A percentile compares a stretch with the other conserved stretches of the same genome.
Evolutionary conservation across 2,113 vertebrate species (phyloP).

Genomic region (Plecotus auritus): DNA sequence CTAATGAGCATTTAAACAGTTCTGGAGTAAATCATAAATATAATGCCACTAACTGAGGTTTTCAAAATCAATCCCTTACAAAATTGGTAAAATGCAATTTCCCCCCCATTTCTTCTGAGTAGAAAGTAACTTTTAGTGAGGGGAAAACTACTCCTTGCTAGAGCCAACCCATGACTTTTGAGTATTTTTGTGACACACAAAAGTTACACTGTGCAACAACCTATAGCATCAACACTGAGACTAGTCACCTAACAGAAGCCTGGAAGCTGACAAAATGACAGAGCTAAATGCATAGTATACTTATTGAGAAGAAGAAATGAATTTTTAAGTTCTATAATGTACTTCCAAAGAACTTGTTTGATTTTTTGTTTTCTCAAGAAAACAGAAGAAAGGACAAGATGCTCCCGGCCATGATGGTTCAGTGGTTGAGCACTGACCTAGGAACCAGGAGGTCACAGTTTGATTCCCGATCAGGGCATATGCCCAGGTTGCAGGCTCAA

Average conservation of each 20-base stretch:
- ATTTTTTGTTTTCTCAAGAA: neutral
- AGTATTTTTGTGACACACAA: neutral
- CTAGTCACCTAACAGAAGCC: neutral
- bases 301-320: neutral
- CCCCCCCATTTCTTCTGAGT: neutral
- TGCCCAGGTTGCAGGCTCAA: no score
- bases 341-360: neutral
- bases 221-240: neutral
- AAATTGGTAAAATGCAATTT: slow-evolving; percentile 19
- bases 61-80: neutral
- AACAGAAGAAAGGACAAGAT: neutral
- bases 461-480: no score
- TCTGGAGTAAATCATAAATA: slow-evolving; percentile 32
- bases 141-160: neutral
- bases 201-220: neutral
- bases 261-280: neutral
- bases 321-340: neutral
- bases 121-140: neutral
- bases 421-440: no score
- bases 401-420: no score
- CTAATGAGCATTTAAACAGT: neutral
- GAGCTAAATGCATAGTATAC: neutral
- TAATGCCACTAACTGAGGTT: neutral
- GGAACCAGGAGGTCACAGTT: no score
- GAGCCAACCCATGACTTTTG: neutral